Conservation (phyloP, 2,888 invertebrate species). For the Lasioglossum figueresi region DNA sequence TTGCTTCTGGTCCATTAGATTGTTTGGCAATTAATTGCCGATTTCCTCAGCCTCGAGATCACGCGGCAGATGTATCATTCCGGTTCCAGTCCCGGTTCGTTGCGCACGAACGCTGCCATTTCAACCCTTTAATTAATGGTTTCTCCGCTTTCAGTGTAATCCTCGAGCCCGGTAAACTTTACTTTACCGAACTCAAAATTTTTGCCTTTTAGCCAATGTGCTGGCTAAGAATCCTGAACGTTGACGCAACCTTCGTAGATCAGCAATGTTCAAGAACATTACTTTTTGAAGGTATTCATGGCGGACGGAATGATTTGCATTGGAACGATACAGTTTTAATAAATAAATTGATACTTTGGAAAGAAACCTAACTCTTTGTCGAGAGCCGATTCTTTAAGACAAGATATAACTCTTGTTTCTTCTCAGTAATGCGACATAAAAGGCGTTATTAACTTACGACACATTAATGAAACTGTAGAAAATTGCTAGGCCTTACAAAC, state of each 20-base stretch:
- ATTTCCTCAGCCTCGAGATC: background rate
- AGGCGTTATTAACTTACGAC: no score
- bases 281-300: no score
- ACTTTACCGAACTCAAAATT: no score
- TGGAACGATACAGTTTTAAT: no score
- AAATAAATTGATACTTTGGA: no score
- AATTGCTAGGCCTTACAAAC: background rate
- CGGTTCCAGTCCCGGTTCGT: background rate
- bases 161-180: background rate
- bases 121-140: background rate
- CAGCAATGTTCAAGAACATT: background rate
- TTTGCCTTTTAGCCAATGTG: no score
- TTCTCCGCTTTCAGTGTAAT: background rate
- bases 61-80: background rate
- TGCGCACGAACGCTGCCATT: background rate
- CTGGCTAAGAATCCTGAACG: no score
- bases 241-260: no score
- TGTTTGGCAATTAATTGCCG: background rate
- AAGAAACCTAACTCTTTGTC: background rate
- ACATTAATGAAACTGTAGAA: background rate
- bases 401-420: background rate
- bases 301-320: background rate
- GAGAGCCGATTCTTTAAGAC: background rate
- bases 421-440: background rate
- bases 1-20: constrained; percentile 19